Base-by-base conservation (phyloP, 1,140 invertebrate genomes). In the Lepidotrigona ventralis region DNA sequence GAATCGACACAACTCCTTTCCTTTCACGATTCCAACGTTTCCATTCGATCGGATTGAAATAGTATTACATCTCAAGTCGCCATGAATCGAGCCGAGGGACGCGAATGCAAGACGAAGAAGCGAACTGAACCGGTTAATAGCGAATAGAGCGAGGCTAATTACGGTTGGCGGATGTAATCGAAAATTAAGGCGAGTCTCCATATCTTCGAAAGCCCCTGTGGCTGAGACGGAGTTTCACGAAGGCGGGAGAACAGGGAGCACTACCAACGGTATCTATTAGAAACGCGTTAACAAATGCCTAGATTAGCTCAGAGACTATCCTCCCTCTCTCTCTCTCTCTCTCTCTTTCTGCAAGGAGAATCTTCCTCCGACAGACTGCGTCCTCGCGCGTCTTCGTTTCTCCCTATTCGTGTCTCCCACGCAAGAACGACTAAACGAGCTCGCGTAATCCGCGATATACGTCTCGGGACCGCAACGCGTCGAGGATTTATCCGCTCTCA, bases 221-320 rank as follows among this genome's bases (percentile, higher is more conserved):
- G 84, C 56, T 79, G 73, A 15, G 23, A 56, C 74, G 84, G 79
- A 80, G 77, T 56, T 75, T 46, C 66, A n/a, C 33, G 29, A 63
- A 46, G 17, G 23, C 17, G 23, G 39, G 66, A 60, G 56, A 72
- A 29, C 46, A 53, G 53, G 63, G 26, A 6, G 29, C 56, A 9
- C 66, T 66, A 69, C 81, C 51, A 63, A 85, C 84, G 69, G 77
- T 84, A 79, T 88, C 89, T 89, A 90, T 90, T 90, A 90, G 89
- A 90, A 90, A 90, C 89, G 88, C 89, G 89, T 90, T 90, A 90
- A 90, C 89, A 90, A 90, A 90, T 90, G 89, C 89, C 84, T 21
- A 85, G 89, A 90, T 90, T 90, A 90, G 84, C 66, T 51, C 26
- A 9, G 71, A 46, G 72, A 86, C 76, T 89, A 80, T 46, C 6